phyloP scores from a whole-genome alignment of 2,797 vertebrate genomes.

The Acrocephalus scirpaceus region DNA sequence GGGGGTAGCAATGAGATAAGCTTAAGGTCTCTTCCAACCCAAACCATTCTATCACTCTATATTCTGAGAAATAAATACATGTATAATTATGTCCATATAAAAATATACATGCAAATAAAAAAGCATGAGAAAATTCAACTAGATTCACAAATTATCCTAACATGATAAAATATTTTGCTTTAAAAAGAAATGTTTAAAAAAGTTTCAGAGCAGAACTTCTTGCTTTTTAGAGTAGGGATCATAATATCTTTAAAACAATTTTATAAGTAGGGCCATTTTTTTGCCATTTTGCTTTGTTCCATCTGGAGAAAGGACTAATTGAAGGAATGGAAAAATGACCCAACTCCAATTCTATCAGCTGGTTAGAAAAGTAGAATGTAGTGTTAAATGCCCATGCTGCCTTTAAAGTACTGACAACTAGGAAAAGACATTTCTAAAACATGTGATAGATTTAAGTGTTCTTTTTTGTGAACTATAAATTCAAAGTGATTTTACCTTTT shows the following conservation, averaged over 20 bases:
- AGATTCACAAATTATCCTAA: not conserved
- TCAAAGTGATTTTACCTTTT: conserved; percentile 83
- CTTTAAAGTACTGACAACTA: not conserved
- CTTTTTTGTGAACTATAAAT: not conserved
- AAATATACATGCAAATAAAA: not conserved
- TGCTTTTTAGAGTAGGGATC: not conserved
- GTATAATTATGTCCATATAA: not conserved
- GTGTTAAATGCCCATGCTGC: not conserved
- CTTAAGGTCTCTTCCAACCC: not conserved
- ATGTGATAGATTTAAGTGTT: not conserved
- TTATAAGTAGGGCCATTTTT: not conserved
- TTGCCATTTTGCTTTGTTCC: not conserved
- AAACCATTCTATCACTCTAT: not conserved
- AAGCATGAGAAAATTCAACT: not conserved
- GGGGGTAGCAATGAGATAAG: not conserved
- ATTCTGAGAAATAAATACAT: not conserved
- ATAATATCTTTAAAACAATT: not conserved
- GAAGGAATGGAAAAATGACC: not conserved
- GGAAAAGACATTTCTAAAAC: not conserved
- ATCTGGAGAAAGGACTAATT: not conserved
- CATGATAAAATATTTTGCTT: not conserved
- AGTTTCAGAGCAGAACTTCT: not conserved
- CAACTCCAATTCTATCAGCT: not conserved
- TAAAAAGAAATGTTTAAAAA: not conserved
- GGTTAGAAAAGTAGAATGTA: not conserved